phyloP scores from a whole-genome alignment of 2,797 vertebrate genomes.

The Dendrocincla fuliginosa region DNA sequence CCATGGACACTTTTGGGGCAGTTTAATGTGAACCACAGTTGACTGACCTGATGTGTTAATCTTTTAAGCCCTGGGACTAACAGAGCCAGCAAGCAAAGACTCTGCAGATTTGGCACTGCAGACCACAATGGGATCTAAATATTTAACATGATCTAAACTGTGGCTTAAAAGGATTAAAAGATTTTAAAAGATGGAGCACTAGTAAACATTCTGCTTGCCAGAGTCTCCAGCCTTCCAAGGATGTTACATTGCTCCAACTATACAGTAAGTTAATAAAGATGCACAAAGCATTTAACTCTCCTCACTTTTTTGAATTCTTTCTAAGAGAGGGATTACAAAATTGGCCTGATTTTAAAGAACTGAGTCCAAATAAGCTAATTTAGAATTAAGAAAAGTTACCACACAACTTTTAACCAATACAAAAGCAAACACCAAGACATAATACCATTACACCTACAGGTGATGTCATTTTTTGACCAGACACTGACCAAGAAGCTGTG shows the following conservation, averaged over 20 bases:
- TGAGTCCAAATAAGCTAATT: neutral
- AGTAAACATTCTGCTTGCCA: neutral
- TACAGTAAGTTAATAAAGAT: neutral
- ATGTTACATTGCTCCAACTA: neutral
- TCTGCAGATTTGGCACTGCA: neutral
- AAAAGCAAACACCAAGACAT: neutral
- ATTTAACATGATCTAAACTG: slow-evolving; percentile 21
- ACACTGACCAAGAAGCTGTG: neutral
- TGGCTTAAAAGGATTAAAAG: neutral
- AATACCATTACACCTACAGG: neutral
- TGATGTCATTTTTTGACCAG: neutral
- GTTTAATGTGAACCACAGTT: neutral
- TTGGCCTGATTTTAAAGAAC: neutral
- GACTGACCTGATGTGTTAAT: neutral
- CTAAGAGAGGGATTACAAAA: neutral
- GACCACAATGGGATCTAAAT: neutral
- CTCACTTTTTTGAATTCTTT: neutral
- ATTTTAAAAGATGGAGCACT: neutral
- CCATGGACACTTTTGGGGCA: neutral
- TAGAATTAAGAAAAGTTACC: neutral
- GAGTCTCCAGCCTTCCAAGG: neutral
- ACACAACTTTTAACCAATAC: neutral
- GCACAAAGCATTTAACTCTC: neutral
- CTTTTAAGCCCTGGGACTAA: neutral
- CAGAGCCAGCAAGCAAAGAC: neutral